Evolutionary conservation across 2,888 invertebrate genomes (phyloP), one percentile per base, ranked within the genome.

Genomic region (Carpatolechia fugitivella): DNA sequence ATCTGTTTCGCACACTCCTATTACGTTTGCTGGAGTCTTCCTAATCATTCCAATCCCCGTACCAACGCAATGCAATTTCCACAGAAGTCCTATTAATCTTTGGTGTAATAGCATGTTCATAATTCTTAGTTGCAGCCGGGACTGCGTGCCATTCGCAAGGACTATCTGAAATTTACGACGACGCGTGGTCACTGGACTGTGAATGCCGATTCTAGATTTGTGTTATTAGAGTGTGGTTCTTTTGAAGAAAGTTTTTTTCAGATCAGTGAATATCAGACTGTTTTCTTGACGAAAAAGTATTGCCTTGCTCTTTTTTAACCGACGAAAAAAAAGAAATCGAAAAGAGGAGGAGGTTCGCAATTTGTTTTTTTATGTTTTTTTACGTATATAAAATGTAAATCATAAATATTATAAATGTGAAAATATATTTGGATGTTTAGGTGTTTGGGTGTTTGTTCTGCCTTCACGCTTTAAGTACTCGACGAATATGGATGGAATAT

Each of bases 141-240:
- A 35, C 47, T 52, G 56, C 46, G 52, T 56, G 56, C 55, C 59
- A 56, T 51, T 50, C 50, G 53, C 56, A 59, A 52, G 53, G 55
- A 56, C 53, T 55, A 53, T 55, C 50, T 56, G 35, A 31, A 50
- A 56, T 59, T 59, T 59, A 59, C 54, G 50, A 38, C 50, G 49
- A 52, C 49, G 56, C 47, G 50, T 59, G 51, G 46, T 41, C 55
- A 56, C 44, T 56, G 40, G 56, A 51, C 55, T 47, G 56, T 44
- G 53, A 55, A 50, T 46, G 52, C 40, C 33, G 52, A 56, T 56
- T 33, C 33, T 44, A 49, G 52, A 33, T 47, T 52, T 56, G 46
- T 46, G 49, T 49, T 24, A 44, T 44, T 50, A n/a, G 31, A 50
- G 50, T 50, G 36, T 38, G 24, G 50, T 14, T 50, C n/a, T 24